A percentile compares a stretch with the other conserved stretches of the same genome.
Conservation (phyloP, 2,113 vertebrate species). For the Corvus cornix region DNA sequence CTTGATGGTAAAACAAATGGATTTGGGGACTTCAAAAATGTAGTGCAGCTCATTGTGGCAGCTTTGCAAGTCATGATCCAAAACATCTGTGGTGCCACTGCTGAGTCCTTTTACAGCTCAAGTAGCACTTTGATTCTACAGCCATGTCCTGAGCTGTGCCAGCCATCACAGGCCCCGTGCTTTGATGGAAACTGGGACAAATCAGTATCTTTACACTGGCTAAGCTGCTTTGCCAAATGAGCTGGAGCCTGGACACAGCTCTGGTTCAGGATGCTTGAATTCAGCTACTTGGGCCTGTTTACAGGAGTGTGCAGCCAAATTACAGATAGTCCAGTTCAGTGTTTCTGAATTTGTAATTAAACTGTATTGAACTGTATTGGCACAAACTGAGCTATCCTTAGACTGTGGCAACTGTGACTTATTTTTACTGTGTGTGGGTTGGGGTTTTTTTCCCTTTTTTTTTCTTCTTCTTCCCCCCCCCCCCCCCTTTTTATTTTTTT, state of each 20-base stretch:
- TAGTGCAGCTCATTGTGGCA: background rate
- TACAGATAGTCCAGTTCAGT: background rate
- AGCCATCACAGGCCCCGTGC: background rate
- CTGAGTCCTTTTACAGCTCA: background rate
- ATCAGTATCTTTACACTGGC: background rate
- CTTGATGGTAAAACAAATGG: background rate
- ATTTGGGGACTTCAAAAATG: background rate
- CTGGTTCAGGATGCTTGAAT: background rate
- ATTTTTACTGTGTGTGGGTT: background rate
- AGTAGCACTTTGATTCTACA: background rate
- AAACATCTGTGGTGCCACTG: background rate
- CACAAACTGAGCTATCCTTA: background rate
- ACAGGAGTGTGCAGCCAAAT: background rate
- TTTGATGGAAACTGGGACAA: background rate
- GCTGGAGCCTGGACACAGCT: background rate
- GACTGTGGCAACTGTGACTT: background rate
- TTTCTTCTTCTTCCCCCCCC: accelerated
- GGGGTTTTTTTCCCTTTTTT: background rate
- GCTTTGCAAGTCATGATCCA: background rate
- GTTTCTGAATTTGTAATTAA: background rate
- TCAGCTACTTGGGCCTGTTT: background rate
- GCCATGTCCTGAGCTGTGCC: background rate
- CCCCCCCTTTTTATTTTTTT: accelerated
- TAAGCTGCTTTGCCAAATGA: background rate
- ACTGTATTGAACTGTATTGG: background rate